phyloP scores from a whole-genome alignment of 2,113 vertebrate genomes.

The Tenrec ecaudatus region DNA sequence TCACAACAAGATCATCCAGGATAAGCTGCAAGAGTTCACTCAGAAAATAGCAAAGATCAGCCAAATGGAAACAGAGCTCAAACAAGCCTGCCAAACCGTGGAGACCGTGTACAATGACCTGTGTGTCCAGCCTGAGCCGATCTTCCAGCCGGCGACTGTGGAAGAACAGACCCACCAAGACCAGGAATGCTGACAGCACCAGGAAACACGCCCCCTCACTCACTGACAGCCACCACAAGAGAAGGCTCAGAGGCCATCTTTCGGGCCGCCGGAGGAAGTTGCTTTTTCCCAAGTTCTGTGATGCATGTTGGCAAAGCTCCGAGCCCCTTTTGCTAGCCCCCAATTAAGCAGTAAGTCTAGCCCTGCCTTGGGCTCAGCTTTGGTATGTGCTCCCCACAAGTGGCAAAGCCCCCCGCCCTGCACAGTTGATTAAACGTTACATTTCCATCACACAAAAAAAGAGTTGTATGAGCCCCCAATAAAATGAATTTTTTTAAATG shows the following conservation, averaged over 20 bases:
- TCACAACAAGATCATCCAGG: conserved; percentile 89
- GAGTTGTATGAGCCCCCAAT: too few relatives aligned
- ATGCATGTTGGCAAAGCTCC: background rate
- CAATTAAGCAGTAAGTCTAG: background rate
- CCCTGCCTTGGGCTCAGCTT: background rate
- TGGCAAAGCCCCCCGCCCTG: background rate
- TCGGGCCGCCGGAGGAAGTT: background rate
- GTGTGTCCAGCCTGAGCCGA: conserved; percentile 79
- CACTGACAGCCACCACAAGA: conserved; percentile 6
- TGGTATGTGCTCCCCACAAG: background rate
- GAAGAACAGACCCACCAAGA: conserved; percentile 69
- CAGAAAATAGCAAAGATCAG: conserved; percentile 87
- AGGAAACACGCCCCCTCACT: background rate
- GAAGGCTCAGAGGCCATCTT: background rate
- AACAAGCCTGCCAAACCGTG: conserved; percentile 85
- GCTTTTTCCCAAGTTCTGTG: conserved; percentile 47
- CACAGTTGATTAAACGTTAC: conserved; percentile 71
- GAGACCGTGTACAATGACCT: conserved; percentile 86
- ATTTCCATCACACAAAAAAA: too few relatives aligned
- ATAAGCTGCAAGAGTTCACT: conserved; percentile 88
- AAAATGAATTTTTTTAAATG: too few relatives aligned
- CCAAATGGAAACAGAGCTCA: conserved; percentile 87
- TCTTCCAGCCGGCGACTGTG: conserved; percentile 25
- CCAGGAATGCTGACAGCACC: conserved; percentile 21
- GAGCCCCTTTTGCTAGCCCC: background rate